phyloP scores from a whole-genome alignment of 2,888 invertebrate species.

The Caenorhabditis zanzibari region DNA sequence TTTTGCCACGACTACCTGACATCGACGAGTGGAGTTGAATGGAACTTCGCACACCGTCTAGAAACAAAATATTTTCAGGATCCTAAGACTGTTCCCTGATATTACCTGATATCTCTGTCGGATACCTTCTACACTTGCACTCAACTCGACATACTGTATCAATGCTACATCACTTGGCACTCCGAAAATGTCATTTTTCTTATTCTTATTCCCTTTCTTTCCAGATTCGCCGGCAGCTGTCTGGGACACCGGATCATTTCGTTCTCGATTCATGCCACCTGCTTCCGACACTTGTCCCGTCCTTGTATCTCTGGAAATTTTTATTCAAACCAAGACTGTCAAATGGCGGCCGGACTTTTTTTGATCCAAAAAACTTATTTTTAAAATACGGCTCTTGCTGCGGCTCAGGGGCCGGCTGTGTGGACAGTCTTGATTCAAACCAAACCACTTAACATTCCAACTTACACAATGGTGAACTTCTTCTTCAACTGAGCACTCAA shows the following conservation, averaged over 20 bases:
- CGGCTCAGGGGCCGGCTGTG: too few species aligned
- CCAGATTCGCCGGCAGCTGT: conserved; percentile 36
- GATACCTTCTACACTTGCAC: conserved; percentile 80
- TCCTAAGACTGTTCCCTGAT: not conserved
- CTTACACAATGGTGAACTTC: conserved; percentile 81
- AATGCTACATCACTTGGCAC: conserved; percentile 81
- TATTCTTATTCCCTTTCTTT: conserved; percentile 26
- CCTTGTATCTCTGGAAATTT: conserved; percentile 72
- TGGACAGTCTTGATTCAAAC: too few species aligned
- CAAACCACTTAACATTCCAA: too few species aligned
- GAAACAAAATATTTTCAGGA: conserved; percentile 4
- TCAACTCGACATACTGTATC: conserved; percentile 80
- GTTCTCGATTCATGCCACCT: conserved; percentile 49
- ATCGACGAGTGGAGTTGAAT: conserved; percentile 82
- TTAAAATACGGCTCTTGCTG: too few species aligned
- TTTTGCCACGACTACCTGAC: conserved; percentile 79
- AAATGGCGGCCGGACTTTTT: too few species aligned
- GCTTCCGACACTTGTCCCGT: conserved; percentile 79
- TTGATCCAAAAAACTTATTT: too few species aligned
- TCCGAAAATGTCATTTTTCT: conserved; percentile 76
- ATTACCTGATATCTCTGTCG: conserved; percentile 78
- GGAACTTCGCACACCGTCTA: conserved; percentile 80
- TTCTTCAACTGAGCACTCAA: conserved; percentile 77
- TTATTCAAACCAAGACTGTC: not conserved
- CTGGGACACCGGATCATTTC: conserved; percentile 29